These are phyloP conservation scores for Heterotilapia buettikoferi DNA, from an alignment of 2,113 vertebrate species.

Conservation along the genomic window DNA sequence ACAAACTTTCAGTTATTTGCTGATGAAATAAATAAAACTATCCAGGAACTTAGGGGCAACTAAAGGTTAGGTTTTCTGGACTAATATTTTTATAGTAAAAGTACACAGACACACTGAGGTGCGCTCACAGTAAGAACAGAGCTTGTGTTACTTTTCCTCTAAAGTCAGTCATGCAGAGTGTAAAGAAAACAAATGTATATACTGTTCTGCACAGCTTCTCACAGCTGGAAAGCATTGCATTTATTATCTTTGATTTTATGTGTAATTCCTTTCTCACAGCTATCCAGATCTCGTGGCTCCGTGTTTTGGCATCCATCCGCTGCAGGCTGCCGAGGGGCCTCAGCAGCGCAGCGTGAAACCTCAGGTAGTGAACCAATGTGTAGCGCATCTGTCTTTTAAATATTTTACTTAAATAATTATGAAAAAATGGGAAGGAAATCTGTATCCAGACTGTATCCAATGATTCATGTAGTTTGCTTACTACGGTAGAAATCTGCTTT, in stretches of 20 bases:
- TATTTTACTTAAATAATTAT: not conserved
- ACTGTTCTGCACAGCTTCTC: not conserved
- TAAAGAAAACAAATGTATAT: not conserved
- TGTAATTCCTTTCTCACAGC: slow-evolving; percentile 20
- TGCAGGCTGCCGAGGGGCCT: not conserved
- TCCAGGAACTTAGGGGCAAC: not conserved
- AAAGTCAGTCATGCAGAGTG: not conserved
- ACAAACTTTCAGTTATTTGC: not conserved
- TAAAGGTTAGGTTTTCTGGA: not conserved
- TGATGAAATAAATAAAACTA: not conserved
- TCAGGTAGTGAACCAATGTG: slow-evolving; percentile 10
- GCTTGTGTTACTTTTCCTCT: not conserved
- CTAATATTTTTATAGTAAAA: not conserved
- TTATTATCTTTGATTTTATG: not conserved
- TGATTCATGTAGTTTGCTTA: not conserved
- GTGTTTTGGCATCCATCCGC: slow-evolving; percentile 45
- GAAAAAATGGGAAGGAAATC: not conserved
- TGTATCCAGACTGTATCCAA: not conserved
- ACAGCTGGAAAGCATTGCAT: not conserved
- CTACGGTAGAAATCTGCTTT: not conserved
- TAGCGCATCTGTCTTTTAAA: not conserved
- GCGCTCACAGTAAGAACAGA: not conserved
- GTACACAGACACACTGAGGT: not conserved
- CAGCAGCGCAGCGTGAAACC: slow-evolving; percentile 11
- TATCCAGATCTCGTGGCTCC: slow-evolving; percentile 49